Percentiles rank a stretch among this genome's conserved stretches.
These are phyloP conservation scores for Hydra vulgaris DNA, from an alignment of 30 jellyfish, hydroid and myxozoan genomes.

Conservation along the genomic window DNA sequence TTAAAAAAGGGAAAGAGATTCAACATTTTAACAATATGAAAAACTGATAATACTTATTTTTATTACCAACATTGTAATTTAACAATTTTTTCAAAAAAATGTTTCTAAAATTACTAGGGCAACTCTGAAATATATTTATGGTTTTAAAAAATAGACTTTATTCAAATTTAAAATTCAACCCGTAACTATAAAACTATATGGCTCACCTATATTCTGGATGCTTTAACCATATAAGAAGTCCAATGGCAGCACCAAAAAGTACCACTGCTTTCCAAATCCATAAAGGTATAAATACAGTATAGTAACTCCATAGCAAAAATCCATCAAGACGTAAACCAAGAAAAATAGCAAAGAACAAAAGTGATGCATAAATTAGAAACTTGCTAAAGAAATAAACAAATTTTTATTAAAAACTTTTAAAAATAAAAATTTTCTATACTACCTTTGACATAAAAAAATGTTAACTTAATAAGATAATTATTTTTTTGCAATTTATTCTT, in stretches of 20 bases:
- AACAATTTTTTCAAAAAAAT: no score
- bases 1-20: no score
- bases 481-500: no score
- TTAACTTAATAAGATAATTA: no score
- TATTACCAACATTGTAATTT: no score
- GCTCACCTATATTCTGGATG: constrained; percentile 96
- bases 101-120: no score
- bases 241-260: constrained; percentile 61
- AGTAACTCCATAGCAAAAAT: constrained; percentile 49
- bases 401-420: not conserved
- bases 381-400: constrained; percentile 40
- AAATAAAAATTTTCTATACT: no score
- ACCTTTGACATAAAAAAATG: not conserved
- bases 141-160: no score
- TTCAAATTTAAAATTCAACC: no score
- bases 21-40: no score
- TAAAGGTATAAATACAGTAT: constrained; percentile 61
- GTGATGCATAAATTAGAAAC: constrained; percentile 68
- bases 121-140: no score
- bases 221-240: constrained; percentile 65
- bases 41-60: no score
- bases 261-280: constrained; percentile 88
- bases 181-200: not conserved
- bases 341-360: constrained; percentile 38
- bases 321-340: constrained; percentile 63